Percentiles rank a stretch among this genome's conserved stretches.
These are phyloP conservation scores for Gallinago stenura DNA, from an alignment of 2,797 vertebrate species.

Conservation along the genomic window DNA sequence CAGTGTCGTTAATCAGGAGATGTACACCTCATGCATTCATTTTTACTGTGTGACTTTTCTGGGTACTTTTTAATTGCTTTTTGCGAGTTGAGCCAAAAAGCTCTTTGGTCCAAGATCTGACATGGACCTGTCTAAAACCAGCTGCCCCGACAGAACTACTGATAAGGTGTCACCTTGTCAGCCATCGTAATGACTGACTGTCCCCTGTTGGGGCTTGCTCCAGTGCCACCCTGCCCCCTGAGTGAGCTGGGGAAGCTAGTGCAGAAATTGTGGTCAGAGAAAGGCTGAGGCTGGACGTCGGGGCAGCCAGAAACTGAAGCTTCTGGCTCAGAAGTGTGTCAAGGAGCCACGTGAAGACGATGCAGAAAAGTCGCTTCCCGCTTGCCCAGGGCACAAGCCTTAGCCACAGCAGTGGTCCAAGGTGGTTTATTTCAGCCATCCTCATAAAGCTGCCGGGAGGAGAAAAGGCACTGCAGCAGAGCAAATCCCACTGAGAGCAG, in stretches of 20 bases:
- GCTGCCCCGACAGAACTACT: neutral
- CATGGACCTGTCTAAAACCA: neutral
- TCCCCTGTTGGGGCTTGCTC: neutral
- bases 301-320: neutral
- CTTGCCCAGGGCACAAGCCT: neutral
- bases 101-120: neutral
- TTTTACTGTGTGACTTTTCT: neutral
- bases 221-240: neutral
- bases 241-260: neutral
- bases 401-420: neutral
- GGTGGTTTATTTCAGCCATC: neutral
- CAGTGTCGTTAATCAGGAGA: neutral
- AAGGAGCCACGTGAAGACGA: neutral
- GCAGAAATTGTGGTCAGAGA: neutral
- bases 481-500: neutral
- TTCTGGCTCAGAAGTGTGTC: neutral
- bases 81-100: neutral
- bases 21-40: rapidly evolving
- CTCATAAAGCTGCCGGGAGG: neutral
- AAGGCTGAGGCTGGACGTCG: neutral
- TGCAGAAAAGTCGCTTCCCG: rapidly evolving
- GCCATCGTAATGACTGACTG: rapidly evolving
- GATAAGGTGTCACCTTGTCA: neutral
- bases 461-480: neutral
- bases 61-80: neutral